Percentiles rank a stretch among this genome's conserved stretches.
Conservation (phyloP, 2,797 vertebrate genomes). For the Danio choprae region DNA sequence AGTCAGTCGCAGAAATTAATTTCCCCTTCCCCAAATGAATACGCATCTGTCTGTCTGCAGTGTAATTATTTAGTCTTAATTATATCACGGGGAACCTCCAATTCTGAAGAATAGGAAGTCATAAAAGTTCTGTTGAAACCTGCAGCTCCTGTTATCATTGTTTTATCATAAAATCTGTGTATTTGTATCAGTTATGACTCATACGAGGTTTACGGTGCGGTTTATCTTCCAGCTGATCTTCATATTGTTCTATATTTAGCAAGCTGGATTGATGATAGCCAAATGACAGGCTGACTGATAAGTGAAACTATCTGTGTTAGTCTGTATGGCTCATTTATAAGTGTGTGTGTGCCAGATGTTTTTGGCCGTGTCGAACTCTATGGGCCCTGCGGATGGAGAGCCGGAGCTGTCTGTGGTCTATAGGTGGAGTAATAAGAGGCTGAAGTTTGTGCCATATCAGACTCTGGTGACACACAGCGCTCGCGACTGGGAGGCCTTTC, state of each 20-base stretch:
- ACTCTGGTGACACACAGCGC: slow-evolving; percentile 89
- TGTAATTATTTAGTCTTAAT: slow-evolving; percentile 39
- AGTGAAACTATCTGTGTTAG: slow-evolving; percentile 31
- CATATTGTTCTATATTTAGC: slow-evolving; percentile 33
- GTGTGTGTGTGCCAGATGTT: slow-evolving; percentile 79
- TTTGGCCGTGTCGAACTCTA: slow-evolving; percentile 92
- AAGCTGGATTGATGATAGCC: slow-evolving; percentile 21
- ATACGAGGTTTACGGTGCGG: neutral
- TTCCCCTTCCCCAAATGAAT: slow-evolving; percentile 11
- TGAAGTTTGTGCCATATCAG: slow-evolving; percentile 87
- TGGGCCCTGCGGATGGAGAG: slow-evolving; percentile 67
- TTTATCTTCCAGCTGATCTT: slow-evolving; percentile 36
- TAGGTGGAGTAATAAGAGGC: slow-evolving; percentile 89
- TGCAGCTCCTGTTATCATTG: slow-evolving; percentile 8
- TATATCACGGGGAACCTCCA: slow-evolving; percentile 12
- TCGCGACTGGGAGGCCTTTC: slow-evolving; percentile 96
- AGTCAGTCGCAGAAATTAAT: slow-evolving; percentile 49
- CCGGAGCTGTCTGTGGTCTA: slow-evolving; percentile 92
- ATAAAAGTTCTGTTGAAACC: slow-evolving; percentile 30
- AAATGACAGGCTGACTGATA: slow-evolving; percentile 30
- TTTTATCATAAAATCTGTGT: slow-evolving; percentile 20
- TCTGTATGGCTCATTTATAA: slow-evolving; percentile 35
- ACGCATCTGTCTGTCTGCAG: slow-evolving; percentile 16
- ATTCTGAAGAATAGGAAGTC: slow-evolving; percentile 1
- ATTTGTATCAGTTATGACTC: slow-evolving; percentile 38